Conservation (phyloP, 1,140 invertebrate genomes). For the Formica exsecta region DNA sequence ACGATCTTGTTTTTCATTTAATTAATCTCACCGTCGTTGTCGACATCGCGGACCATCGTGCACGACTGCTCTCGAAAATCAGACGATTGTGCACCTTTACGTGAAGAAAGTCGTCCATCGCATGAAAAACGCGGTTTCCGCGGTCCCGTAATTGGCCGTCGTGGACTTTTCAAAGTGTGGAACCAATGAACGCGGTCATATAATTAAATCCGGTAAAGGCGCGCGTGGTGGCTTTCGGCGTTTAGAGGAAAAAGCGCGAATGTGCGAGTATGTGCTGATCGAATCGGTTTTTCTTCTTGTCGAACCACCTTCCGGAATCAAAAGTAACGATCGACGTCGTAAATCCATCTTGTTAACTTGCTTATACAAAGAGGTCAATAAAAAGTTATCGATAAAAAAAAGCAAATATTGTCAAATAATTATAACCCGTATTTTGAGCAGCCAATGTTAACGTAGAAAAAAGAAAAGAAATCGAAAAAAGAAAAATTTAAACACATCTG, state of each 20-base stretch:
- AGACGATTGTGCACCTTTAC: conserved; percentile 56
- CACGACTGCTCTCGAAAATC: conserved; percentile 55
- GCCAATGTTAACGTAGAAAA: not conserved
- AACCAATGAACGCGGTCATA: conserved; percentile 50
- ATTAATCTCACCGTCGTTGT: conserved; percentile 72
- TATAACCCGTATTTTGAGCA: not conserved
- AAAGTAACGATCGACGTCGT: not conserved
- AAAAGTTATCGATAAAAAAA: not conserved
- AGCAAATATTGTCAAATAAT: not conserved
- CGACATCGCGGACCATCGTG: not conserved
- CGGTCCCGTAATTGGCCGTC: conserved; percentile 67
- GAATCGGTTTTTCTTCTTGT: conserved; percentile 35
- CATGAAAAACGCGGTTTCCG: conserved; percentile 67
- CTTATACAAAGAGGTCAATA: not conserved
- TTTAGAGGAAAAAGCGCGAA: conserved; percentile 69
- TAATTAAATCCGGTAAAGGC: conserved; percentile 72
- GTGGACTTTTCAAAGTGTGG: conserved; percentile 65
- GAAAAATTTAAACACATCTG: not conserved
- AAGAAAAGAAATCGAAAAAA: not conserved
- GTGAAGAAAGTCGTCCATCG: conserved; percentile 11
- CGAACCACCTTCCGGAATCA: not conserved
- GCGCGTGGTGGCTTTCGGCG: conserved; percentile 54
- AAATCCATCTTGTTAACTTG: conserved; percentile 48
- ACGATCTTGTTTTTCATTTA: conserved; percentile 77
- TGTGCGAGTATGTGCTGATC: conserved; percentile 26